Base-by-base conservation (phyloP, 2,113 vertebrate species). In the Pleuronectes platessa region DNA sequence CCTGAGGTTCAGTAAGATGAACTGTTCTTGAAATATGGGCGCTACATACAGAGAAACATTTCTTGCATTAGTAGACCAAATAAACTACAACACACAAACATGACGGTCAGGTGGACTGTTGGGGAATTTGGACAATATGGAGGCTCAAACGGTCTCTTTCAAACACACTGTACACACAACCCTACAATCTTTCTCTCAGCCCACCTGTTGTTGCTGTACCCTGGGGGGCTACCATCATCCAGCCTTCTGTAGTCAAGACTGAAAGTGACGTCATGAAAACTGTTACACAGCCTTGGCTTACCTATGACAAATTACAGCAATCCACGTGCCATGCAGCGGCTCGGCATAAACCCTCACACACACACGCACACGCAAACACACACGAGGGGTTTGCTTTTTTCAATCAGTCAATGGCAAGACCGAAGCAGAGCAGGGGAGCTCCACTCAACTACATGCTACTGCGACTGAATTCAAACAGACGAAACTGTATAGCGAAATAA, bases 161-260 rank as follows among this genome's bases (percentile, higher is more conserved):
- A 78, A 27, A 70, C 45, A 81, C 6, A 71, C 54, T 47, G 47
- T 12, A 63, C 61, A 84, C 53, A 81, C 74, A 82, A 56, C 68
- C 84, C 76, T 85, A 74, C 47, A 72, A 81, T 58, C 17, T 77
- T 69, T 84, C 66, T 70, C 71, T 86, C 81, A 80, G 91, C 92
- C 92, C 93, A 95, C 94, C 94, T 94, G 94, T 92, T 93, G 91
- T 89, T 93, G 93, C 80, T 1, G 91, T 86, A 93, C 91, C 91
- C 92, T 49, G 93, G 91, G 72, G 85, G 61, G 89, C 93, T 93
- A 92, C 93, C 93, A 80, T 95, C 94, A 90, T 95, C 94, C 92
- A 93, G 87, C 92, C 93, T 93, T 89, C 93, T 90, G 93, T 91
- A 91, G 90, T 95, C 94, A 89, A 94, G 90, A 93, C 94, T 95